Evolutionary conservation across 2,888 invertebrate species (phyloP).

Genomic region (Taphrorychus bicolor): DNA sequence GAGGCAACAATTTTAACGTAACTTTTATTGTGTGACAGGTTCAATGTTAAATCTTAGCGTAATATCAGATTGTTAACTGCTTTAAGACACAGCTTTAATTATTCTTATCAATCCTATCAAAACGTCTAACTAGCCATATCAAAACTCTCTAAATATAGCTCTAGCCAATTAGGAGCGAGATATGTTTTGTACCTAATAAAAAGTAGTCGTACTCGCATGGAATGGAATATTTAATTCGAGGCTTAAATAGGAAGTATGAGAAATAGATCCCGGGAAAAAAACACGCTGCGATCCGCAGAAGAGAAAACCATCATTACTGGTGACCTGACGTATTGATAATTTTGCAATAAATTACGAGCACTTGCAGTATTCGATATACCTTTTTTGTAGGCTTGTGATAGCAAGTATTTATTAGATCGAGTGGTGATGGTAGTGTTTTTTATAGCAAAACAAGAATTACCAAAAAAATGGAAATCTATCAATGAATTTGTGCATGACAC

Average conservation of each 20-base stretch:
- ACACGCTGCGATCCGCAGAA: neutral
- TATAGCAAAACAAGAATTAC: too few species aligned
- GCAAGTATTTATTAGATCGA: too few species aligned
- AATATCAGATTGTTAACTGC: neutral
- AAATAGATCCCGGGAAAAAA: neutral
- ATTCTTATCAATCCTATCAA: neutral
- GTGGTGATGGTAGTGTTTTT: too few species aligned
- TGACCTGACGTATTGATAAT: conserved; percentile 12
- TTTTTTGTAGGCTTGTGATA: too few species aligned
- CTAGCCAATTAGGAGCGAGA: neutral
- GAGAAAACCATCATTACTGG: conserved; percentile 1
- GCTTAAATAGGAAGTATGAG: neutral
- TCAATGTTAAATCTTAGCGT: too few species aligned
- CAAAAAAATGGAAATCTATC: too few species aligned
- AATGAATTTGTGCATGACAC: too few species aligned
- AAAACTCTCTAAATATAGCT: neutral
- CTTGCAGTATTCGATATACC: too few species aligned
- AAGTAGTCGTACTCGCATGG: neutral
- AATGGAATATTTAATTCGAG: neutral
- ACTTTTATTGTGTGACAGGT: neutral
- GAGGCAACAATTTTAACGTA: too few species aligned
- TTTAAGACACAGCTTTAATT: neutral
- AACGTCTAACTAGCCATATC: neutral
- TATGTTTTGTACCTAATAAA: neutral
- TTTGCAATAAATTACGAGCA: conserved; percentile 9